These are phyloP conservation scores for Mythimna pallens DNA, from an alignment of 2,888 invertebrate genomes.

Conservation along the genomic window DNA sequence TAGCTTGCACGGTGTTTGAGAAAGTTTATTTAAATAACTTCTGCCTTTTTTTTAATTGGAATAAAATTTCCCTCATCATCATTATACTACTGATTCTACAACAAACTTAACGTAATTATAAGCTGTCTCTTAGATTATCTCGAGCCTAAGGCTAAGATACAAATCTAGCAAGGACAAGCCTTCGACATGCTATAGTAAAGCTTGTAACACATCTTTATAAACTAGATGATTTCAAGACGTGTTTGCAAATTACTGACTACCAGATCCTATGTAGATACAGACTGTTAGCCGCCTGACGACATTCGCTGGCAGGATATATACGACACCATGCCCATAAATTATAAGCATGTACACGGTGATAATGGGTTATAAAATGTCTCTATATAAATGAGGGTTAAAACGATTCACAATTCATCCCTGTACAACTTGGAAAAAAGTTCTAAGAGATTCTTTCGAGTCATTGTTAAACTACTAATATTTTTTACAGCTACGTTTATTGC, in stretches of 20 bases:
- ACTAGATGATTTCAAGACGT: slow-evolving; percentile 43
- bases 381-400: neutral
- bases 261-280: slow-evolving; percentile 25
- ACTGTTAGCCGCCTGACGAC: slow-evolving; percentile 2
- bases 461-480: too few relatives aligned
- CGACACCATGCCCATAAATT: slow-evolving; percentile 9
- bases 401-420: neutral
- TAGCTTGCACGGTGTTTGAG: neutral
- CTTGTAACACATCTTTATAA: slow-evolving; percentile 46
- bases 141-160: slow-evolving; percentile 45
- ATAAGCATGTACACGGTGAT: neutral
- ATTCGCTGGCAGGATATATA: slow-evolving; percentile 16
- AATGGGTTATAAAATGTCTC: neutral
- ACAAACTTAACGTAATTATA: slow-evolving; percentile 37
- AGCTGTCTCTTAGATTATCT: slow-evolving; percentile 36
- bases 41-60: neutral
- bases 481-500: too few relatives aligned
- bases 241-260: slow-evolving; percentile 44
- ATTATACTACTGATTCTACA: slow-evolving; percentile 6
- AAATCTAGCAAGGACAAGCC: slow-evolving; percentile 34
- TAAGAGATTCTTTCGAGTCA: too few relatives aligned
- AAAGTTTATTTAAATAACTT: neutral
- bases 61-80: slow-evolving; percentile 9
- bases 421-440: neutral
- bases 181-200: slow-evolving; percentile 18